These are phyloP conservation scores for Linyphia triangularis DNA, from an alignment of 2,888 invertebrate species.

Conservation along the genomic window DNA sequence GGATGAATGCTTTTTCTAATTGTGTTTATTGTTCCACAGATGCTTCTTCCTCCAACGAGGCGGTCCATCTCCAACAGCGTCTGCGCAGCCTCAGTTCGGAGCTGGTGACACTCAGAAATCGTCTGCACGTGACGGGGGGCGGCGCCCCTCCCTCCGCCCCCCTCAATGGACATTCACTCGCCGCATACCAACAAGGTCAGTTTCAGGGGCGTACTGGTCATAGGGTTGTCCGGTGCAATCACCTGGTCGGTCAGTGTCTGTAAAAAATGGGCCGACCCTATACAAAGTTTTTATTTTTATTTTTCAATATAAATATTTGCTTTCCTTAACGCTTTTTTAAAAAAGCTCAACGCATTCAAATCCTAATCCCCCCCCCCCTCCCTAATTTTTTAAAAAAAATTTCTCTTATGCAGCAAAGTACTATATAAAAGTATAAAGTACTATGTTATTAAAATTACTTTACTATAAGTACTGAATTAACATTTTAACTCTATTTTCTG, in stretches of 20 bases:
- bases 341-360: too few relatives aligned
- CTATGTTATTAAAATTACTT: too few relatives aligned
- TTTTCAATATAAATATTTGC: neutral
- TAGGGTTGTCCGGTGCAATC: too few relatives aligned
- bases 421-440: too few relatives aligned
- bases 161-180: slow-evolving; percentile 77
- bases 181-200: slow-evolving; percentile 78
- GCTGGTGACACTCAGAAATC: slow-evolving; percentile 93
- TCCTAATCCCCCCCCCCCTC: neutral
- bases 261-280: neutral
- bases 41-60: slow-evolving; percentile 96
- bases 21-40: slow-evolving; percentile 82
- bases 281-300: neutral
- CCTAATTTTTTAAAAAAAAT: too few relatives aligned
- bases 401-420: too few relatives aligned
- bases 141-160: slow-evolving; percentile 76
- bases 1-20: too few relatives aligned
- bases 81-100: slow-evolving; percentile 93
- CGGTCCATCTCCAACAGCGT: slow-evolving; percentile 94
- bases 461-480: too few relatives aligned
- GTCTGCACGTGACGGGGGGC: slow-evolving; percentile 86
- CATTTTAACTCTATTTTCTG: too few relatives aligned
- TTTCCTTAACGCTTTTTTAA: too few relatives aligned
- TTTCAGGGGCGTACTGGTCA: neutral
- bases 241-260: too few relatives aligned